Conservation (phyloP, 1,140 invertebrate species). For the Macrobrachium rosenbergii region DNA sequence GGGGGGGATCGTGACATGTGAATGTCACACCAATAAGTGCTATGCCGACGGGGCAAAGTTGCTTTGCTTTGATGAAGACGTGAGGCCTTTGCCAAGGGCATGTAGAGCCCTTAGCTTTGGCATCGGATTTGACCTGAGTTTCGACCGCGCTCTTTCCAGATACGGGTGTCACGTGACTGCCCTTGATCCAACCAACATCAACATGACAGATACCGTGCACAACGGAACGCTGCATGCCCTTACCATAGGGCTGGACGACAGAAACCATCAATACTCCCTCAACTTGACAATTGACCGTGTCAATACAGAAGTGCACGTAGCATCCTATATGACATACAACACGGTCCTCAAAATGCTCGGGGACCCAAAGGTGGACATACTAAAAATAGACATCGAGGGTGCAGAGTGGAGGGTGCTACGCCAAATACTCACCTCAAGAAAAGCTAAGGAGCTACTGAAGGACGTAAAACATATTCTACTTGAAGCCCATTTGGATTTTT, state of each 20-base stretch:
- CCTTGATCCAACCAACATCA: conserved; percentile 49
- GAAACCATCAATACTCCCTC: neutral
- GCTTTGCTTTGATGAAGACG: conserved; percentile 38
- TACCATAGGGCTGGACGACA: conserved; percentile 19
- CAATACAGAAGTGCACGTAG: neutral
- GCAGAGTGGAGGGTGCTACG: conserved; percentile 34
- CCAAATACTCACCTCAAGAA: conserved; percentile 20
- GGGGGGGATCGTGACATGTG: conserved; percentile 31
- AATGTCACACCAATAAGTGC: conserved; percentile 33
- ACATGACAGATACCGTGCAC: conserved; percentile 42
- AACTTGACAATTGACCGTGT: conserved; percentile 32
- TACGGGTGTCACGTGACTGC: conserved; percentile 45
- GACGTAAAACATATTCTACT: conserved; percentile 39
- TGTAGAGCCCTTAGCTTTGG: conserved; percentile 45
- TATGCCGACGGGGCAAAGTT: conserved; percentile 32
- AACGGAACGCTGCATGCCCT: conserved; percentile 35
- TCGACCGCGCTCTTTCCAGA: conserved; percentile 32
- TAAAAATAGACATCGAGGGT: conserved; percentile 52
- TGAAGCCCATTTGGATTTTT: conserved; percentile 44
- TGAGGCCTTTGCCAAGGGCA: conserved; percentile 18
- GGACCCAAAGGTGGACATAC: conserved; percentile 26
- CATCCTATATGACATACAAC: conserved; percentile 27
- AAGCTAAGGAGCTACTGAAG: conserved; percentile 15
- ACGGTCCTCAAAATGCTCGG: conserved; percentile 26
- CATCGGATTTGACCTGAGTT: conserved; percentile 47